Percentiles rank a stretch among this genome's conserved stretches.
Evolutionary conservation across 2,113 vertebrate species (phyloP).

Genomic region (Quiscalus mexicanus): DNA sequence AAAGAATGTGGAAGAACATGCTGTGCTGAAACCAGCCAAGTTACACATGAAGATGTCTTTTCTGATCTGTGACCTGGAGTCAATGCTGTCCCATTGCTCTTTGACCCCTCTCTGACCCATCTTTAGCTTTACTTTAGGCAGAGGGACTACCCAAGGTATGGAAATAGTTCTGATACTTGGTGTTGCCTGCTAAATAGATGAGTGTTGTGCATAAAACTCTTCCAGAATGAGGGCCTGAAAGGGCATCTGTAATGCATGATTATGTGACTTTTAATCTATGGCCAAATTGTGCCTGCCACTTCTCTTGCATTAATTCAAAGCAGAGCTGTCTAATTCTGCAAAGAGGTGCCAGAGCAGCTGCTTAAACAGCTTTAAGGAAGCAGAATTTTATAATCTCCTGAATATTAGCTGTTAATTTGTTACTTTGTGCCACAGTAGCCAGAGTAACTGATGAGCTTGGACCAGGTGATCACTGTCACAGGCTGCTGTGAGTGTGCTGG

Average conservation of each 20-base stretch:
- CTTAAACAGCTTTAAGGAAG: not conserved
- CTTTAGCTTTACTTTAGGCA: not conserved
- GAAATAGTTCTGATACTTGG: not conserved
- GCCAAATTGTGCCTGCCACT: not conserved
- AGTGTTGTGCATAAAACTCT: not conserved
- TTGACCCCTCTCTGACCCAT: not conserved
- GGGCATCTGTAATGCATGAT: not conserved
- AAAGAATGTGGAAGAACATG: constrained; percentile 22
- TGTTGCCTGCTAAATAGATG: not conserved
- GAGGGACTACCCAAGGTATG: not conserved
- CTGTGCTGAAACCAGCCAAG: not conserved
- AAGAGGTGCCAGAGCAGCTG: not conserved
- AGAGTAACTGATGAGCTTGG: not conserved
- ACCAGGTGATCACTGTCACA: not conserved
- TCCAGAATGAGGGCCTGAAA: not conserved
- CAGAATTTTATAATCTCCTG: not conserved
- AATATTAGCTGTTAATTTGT: constrained; percentile 17
- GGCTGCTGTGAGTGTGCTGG: not conserved
- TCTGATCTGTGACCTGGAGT: not conserved
- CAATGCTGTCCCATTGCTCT: not conserved
- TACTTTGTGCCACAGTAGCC: not conserved
- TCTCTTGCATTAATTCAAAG: not conserved
- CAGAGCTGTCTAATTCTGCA: not conserved
- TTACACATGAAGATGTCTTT: not conserved
- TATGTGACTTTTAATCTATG: not conserved